These are phyloP conservation scores for Chironomus tentans DNA, from an alignment of 2,888 invertebrate species.

Conservation along the genomic window DNA sequence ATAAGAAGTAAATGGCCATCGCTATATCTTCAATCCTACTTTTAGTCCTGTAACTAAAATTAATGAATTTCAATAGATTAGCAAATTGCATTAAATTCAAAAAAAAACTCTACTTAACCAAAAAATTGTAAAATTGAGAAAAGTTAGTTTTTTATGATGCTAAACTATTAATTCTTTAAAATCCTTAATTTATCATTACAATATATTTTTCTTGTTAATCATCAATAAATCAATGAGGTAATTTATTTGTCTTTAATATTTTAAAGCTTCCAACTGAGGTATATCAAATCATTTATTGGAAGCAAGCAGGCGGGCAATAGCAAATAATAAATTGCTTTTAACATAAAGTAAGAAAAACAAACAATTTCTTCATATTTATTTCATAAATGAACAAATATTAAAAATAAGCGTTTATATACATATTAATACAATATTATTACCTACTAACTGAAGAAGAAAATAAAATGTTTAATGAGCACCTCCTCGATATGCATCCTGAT, in stretches of 20 bases:
- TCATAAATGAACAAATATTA: background rate
- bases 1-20: too few relatives aligned
- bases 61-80: too few relatives aligned
- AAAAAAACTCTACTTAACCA: too few relatives aligned
- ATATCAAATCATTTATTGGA: conserved; percentile 4
- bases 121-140: too few relatives aligned
- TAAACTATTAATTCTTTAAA: background rate
- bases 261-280: conserved; percentile 19
- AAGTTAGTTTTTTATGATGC: too few relatives aligned
- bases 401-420: too few relatives aligned
- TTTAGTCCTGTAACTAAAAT: too few relatives aligned
- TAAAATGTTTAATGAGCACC: background rate
- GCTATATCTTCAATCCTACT: too few relatives aligned
- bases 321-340: background rate
- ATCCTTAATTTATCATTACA: background rate
- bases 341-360: background rate
- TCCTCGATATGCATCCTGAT: background rate
- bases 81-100: too few relatives aligned
- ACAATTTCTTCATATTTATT: background rate
- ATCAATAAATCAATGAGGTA: conserved; percentile 17
- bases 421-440: too few relatives aligned
- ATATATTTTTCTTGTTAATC: background rate
- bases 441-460: too few relatives aligned
- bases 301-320: background rate
- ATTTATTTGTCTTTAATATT: conserved; percentile 24